Conservation (phyloP, 2,113 vertebrate genomes). For the Istiophorus platypterus region DNA sequence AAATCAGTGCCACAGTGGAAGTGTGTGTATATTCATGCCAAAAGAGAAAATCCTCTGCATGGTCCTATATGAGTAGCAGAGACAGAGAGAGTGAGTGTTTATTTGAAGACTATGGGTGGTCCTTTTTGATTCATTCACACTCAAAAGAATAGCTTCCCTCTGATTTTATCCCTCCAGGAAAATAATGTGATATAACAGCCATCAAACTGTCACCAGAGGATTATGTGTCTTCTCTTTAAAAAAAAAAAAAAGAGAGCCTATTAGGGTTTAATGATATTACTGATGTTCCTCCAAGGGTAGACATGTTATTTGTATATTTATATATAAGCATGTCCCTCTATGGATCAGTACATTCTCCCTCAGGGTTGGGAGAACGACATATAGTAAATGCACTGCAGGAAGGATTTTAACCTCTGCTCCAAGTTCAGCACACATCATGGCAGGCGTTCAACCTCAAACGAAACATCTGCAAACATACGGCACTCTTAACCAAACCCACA, state of each 20-base stretch:
- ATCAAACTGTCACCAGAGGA: neutral
- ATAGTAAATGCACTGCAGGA: neutral
- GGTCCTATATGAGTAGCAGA: slow-evolving; percentile 34
- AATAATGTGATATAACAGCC: slow-evolving; percentile 15
- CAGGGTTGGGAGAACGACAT: slow-evolving; percentile 7
- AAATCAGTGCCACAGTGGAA: slow-evolving; percentile 35
- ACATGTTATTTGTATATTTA: slow-evolving; percentile 6
- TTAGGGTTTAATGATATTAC: neutral
- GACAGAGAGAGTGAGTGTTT: slow-evolving; percentile 44
- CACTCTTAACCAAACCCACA: slow-evolving; percentile 58
- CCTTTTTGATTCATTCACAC: slow-evolving; percentile 49
- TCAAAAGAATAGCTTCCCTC: slow-evolving; percentile 3
- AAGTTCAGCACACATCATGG: slow-evolving; percentile 59
- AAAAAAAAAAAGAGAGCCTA: neutral
- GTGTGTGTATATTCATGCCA: slow-evolving; percentile 44
- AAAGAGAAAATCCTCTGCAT: slow-evolving; percentile 49
- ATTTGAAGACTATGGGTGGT: slow-evolving; percentile 65
- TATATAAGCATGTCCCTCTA: slow-evolving; percentile 1
- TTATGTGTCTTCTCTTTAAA: slow-evolving; percentile 18
- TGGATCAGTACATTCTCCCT: slow-evolving; percentile 26
- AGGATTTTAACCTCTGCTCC: slow-evolving; percentile 49
- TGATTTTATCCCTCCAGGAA: slow-evolving; percentile 16
- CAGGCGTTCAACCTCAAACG: slow-evolving; percentile 52
- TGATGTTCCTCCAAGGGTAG: neutral
- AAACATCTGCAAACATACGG: slow-evolving; percentile 71